Conservation (phyloP, 1,140 invertebrate species). For the Condylostylus longicornis region DNA sequence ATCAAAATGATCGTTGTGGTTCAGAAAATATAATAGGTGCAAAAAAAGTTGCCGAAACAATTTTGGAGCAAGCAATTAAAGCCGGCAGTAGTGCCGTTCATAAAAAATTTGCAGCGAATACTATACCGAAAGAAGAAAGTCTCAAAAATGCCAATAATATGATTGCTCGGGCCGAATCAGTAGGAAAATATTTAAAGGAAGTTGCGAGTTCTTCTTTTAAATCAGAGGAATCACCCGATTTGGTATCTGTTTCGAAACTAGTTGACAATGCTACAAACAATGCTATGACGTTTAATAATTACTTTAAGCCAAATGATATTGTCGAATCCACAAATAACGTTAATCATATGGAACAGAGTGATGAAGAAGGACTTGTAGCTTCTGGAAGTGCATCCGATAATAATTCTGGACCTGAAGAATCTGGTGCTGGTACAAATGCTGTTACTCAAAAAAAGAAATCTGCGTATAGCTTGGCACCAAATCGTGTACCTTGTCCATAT, state of each 20-base stretch:
- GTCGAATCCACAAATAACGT: no score
- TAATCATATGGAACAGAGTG: slow-evolving; percentile 39
- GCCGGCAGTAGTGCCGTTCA: slow-evolving; percentile 29
- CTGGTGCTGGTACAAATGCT: slow-evolving; percentile 37
- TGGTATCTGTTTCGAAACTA: slow-evolving; percentile 60
- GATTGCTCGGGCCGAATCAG: slow-evolving; percentile 27
- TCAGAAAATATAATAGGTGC: no score
- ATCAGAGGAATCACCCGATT: slow-evolving; percentile 41
- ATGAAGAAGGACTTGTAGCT: slow-evolving; percentile 57
- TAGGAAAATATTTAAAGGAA: slow-evolving; percentile 26
- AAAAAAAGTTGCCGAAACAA: slow-evolving; percentile 36
- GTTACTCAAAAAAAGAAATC: slow-evolving; percentile 56
- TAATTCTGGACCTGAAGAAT: slow-evolving; percentile 60
- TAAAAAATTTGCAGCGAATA: neutral
- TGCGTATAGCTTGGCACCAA: slow-evolving; percentile 89
- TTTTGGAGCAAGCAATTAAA: slow-evolving; percentile 39
- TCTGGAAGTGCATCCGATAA: slow-evolving; percentile 59
- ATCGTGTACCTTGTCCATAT: slow-evolving; percentile 80
- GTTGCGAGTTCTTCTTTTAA: slow-evolving; percentile 29
- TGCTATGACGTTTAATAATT: slow-evolving; percentile 40
- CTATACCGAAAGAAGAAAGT: neutral
- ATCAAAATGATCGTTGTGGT: neutral
- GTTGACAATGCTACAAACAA: slow-evolving; percentile 65
- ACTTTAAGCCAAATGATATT: slow-evolving; percentile 36
- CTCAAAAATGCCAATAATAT: slow-evolving; percentile 16